Evolutionary conservation across 2,113 vertebrate species (phyloP), one percentile per base, ranked within the genome.

Genomic region (Uropsilus gracilis): DNA sequence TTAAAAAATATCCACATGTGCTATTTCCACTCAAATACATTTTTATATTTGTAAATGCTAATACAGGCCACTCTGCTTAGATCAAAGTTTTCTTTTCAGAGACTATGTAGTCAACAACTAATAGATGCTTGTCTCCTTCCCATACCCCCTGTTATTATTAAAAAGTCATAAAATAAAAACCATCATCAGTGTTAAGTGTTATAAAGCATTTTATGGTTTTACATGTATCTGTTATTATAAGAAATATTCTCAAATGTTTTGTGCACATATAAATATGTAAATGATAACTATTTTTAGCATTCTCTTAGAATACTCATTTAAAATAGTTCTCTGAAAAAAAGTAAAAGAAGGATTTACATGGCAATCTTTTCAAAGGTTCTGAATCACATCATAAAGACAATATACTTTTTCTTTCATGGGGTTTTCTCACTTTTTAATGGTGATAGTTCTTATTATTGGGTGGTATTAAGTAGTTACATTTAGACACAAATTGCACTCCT

Each of bases 341-440:
- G 89, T 59, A 30, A 83, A 76, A 88, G 22, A 18, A 89, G 81
- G 59, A 68, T 8, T 6, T 18, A 81, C 4, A 0, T 64, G 53
- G 55, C 3, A 46, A 18, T 84, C 28, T 53, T 89, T 83, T 28
- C 63, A 89, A 81, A 66, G 20, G 9, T 88, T 84, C 26, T 57
- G 17, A 90, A 64, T 44, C 64, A 73, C 8, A 53, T 18, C 20
- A 28, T 32, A 76, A 90, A 73, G 24, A 61, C 30, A 84, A 88
- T 8, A 50, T 61, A 32, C 32, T 68, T 8, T 63, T 80, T n/a
- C 12, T 6, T 5, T 16, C 18, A 55, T 68, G 30, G 7, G 5
- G 34, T 61, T 92, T 85, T 89, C 55, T 37, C 28, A 71, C n/a
- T 66, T 91, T 75, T 95, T 30, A 90, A 18, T 64, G 12, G 48